phyloP scores from a whole-genome alignment of 2,888 invertebrate species.

The Tridacna gigas region DNA sequence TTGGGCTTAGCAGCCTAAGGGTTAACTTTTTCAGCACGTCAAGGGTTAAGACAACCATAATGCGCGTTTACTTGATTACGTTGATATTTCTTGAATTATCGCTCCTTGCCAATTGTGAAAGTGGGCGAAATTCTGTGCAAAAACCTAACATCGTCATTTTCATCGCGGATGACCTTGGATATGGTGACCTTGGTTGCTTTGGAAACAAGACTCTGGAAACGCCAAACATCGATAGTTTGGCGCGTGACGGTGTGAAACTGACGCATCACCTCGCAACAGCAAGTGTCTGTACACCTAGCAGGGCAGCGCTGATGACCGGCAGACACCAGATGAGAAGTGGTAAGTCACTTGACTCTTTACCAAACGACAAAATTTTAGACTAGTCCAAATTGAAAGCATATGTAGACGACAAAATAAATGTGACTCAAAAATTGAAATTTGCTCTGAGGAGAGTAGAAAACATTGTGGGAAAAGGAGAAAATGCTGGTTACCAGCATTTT shows the following conservation, averaged over 20 bases:
- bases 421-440: too few species aligned
- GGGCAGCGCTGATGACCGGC: slow-evolving; percentile 86
- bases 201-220: slow-evolving; percentile 85
- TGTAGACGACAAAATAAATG: too few species aligned
- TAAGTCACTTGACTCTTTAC: slow-evolving; percentile 24
- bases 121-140: not conserved
- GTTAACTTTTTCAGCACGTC: too few species aligned
- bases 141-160: slow-evolving; percentile 86
- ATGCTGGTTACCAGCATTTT: too few species aligned
- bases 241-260: slow-evolving; percentile 84
- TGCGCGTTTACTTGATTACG: too few species aligned
- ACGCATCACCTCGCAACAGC: slow-evolving; percentile 86
- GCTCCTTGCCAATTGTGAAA: not conserved
- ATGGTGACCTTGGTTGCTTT: slow-evolving; percentile 85
- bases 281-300: slow-evolving; percentile 86
- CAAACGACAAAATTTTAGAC: too few species aligned
- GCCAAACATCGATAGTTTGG: slow-evolving; percentile 85
- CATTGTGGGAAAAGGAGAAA: too few species aligned
- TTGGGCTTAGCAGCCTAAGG: too few species aligned
- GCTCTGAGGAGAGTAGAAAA: too few species aligned
- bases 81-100: too few species aligned
- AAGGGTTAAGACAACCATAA: too few species aligned
- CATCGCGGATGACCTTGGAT: slow-evolving; percentile 86
- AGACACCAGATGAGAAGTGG: slow-evolving; percentile 70
- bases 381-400: too few species aligned